Percentiles rank a stretch among this genome's conserved stretches.
Evolutionary conservation across 2,113 vertebrate species (phyloP).

Genomic region (Menura novaehollandiae): DNA sequence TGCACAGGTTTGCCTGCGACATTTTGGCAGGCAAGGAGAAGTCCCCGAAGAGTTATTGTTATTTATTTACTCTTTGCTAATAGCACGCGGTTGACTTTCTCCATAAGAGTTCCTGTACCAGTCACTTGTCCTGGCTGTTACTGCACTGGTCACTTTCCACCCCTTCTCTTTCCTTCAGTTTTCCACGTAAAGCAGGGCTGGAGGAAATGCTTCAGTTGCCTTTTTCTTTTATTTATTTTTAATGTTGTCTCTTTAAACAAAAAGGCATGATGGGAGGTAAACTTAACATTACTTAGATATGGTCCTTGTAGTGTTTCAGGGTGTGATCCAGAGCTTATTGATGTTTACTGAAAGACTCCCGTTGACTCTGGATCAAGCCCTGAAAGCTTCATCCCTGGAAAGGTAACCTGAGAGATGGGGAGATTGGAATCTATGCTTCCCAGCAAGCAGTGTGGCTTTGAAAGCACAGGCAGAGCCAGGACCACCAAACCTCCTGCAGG

Average conservation of each 20-base stretch:
- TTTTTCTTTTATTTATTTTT: neutral
- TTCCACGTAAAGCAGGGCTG: neutral
- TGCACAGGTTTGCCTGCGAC: neutral
- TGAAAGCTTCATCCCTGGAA: constrained; percentile 24
- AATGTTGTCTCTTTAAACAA: constrained; percentile 26
- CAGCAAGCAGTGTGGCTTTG: constrained; percentile 22
- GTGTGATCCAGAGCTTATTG: constrained; percentile 15
- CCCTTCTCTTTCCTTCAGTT: neutral
- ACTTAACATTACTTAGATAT: neutral
- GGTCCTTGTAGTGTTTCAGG: neutral
- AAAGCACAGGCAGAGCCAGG: constrained; percentile 9
- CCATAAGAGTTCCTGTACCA: neutral
- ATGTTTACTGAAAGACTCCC: neutral
- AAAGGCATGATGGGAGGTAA: constrained; percentile 11
- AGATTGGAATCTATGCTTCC: constrained; percentile 54
- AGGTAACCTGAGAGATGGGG: constrained; percentile 59
- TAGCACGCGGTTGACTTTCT: neutral
- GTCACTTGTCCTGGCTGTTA: neutral
- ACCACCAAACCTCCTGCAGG: constrained; percentile 42
- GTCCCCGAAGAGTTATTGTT: neutral
- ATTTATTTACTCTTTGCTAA: neutral
- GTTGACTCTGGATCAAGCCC: constrained; percentile 15
- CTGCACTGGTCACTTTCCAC: neutral
- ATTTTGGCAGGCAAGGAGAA: neutral
- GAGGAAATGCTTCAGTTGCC: neutral